Conservation (phyloP, 2,113 vertebrate genomes). For the Actenoides hombroni region DNA sequence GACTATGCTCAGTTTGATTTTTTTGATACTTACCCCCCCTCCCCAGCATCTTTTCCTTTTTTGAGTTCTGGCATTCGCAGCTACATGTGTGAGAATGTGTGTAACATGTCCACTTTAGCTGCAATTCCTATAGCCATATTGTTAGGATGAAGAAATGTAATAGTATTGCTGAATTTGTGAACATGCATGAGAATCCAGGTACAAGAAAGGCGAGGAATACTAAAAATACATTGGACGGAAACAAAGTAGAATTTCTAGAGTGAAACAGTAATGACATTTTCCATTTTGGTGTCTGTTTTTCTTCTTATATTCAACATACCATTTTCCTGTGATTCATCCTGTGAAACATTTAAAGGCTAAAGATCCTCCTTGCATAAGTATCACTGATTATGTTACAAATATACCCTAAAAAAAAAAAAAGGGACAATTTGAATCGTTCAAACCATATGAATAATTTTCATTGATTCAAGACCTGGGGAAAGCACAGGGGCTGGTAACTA, state of each 20-base stretch:
- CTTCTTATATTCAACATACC: background rate
- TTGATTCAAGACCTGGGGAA: background rate
- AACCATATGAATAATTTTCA: background rate
- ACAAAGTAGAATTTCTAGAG: background rate
- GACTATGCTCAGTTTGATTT: background rate
- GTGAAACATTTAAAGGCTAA: background rate
- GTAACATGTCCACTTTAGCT: background rate
- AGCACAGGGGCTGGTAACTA: background rate
- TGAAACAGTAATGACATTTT: background rate
- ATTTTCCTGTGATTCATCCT: background rate
- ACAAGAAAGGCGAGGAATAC: background rate
- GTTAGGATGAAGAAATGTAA: background rate
- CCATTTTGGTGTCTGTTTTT: background rate
- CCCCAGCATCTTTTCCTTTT: background rate
- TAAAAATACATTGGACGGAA: background rate
- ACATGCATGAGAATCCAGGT: background rate
- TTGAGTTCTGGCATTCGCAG: background rate
- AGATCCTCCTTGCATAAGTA: background rate
- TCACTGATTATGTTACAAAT: background rate
- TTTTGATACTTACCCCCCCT: too few species aligned
- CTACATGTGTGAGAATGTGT: accelerated
- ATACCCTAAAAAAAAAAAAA: background rate
- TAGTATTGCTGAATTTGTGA: background rate
- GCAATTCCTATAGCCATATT: background rate
- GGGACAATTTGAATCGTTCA: accelerated